Evolutionary conservation across 2,113 vertebrate genomes (phyloP).

Genomic region (Bungarus multicinctus): DNA sequence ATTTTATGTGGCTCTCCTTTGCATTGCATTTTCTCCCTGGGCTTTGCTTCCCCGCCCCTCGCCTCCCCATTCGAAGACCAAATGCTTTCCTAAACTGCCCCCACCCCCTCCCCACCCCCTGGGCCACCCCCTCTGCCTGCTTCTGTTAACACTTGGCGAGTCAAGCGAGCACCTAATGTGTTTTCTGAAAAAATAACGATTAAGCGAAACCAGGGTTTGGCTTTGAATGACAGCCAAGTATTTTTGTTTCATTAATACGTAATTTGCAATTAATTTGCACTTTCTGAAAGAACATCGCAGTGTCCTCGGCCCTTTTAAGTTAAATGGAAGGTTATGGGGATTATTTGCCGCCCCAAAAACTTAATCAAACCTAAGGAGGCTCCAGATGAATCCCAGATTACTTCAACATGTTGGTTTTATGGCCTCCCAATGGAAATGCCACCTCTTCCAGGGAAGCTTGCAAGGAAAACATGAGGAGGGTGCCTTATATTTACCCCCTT

Average conservation of each 20-base stretch:
- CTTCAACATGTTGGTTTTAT: not conserved
- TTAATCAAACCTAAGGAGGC: not conserved
- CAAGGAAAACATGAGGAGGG: not conserved
- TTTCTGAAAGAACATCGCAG: conserved; percentile 50
- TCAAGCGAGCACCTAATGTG: conserved; percentile 59
- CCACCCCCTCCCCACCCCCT: not conserved
- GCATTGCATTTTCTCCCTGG: conserved; percentile 21
- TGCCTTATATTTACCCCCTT: not conserved
- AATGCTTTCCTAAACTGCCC: conserved; percentile 30
- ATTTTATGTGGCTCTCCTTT: conserved; percentile 33
- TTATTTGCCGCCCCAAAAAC: not conserved
- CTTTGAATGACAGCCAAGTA: conserved; percentile 64
- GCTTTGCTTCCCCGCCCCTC: conserved; percentile 36
- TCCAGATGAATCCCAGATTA: not conserved
- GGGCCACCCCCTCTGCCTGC: not conserved
- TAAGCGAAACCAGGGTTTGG: conserved; percentile 43
- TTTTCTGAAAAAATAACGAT: conserved; percentile 66
- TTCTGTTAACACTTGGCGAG: conserved; percentile 51
- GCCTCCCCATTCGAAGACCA: conserved; percentile 9
- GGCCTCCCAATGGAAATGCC: not conserved
- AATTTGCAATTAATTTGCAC: conserved; percentile 66
- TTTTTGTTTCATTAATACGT: conserved; percentile 69
- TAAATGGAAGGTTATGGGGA: not conserved
- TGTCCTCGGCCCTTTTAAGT: conserved; percentile 52
- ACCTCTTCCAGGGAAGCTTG: not conserved